Conservation (phyloP, 2,113 vertebrate species). For the Helogale parvula region DNA sequence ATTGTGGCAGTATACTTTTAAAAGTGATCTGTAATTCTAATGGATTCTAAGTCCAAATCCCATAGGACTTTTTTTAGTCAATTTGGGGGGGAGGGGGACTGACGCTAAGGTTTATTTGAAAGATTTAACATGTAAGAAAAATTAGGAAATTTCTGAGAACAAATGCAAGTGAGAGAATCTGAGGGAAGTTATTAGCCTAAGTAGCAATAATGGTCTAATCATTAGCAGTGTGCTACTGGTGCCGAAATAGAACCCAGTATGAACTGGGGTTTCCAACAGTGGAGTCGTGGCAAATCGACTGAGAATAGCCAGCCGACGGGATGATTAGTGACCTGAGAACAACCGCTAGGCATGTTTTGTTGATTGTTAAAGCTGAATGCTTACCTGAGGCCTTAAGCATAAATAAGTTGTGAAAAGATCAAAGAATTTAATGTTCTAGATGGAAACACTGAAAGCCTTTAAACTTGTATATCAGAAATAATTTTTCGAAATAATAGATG, state of each 20-base stretch:
- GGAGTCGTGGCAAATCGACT: too few relatives aligned
- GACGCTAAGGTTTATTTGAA: conserved; percentile 3
- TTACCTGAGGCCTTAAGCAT: not conserved
- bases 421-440: not conserved
- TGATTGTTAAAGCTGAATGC: not conserved
- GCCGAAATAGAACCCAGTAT: not conserved
- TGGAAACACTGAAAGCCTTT: not conserved
- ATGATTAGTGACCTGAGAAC: not conserved
- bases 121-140: not conserved
- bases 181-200: not conserved
- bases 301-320: not conserved
- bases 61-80: not conserved
- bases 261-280: not conserved
- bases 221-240: not conserved
- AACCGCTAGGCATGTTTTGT: not conserved
- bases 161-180: not conserved
- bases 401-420: not conserved
- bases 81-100: not conserved
- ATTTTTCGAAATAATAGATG: not conserved
- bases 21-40: conserved; percentile 1
- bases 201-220: not conserved
- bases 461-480: not conserved
- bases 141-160: not conserved
- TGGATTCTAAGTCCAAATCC: conserved; percentile 16
- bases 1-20: not conserved